Conservation (phyloP, 2,888 invertebrate species). For the Molanna angustata region DNA sequence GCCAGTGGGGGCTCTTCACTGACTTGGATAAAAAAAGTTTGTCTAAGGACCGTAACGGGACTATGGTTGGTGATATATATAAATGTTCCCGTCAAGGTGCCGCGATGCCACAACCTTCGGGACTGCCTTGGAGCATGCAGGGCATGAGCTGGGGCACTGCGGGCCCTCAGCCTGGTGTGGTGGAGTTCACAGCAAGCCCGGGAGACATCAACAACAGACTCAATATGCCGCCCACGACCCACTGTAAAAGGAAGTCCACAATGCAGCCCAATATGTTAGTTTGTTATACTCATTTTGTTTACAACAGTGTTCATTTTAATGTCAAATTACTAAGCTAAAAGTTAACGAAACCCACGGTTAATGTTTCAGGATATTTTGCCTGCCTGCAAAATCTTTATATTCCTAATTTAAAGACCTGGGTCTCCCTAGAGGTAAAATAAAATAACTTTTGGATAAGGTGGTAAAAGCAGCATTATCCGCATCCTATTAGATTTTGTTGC, state of each 20-base stretch:
- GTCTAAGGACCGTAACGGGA: slow-evolving; percentile 5
- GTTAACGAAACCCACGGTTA: no score
- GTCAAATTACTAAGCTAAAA: no score
- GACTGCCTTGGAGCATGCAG: slow-evolving; percentile 54
- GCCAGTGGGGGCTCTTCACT: slow-evolving; percentile 15
- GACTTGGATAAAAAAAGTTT: slow-evolving; percentile 5
- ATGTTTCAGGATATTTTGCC: no score
- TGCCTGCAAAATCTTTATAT: no score
- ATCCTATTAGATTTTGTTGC: no score
- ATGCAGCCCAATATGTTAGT: slow-evolving; percentile 18
- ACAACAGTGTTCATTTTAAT: no score
- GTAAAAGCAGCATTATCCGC: no score
- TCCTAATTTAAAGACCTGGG: no score
- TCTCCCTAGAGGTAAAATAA: no score
- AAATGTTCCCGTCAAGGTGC: neutral
- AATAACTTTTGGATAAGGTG: no score
- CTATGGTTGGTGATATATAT: slow-evolving; percentile 2
- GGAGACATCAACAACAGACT: slow-evolving; percentile 35
- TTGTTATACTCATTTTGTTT: no score
- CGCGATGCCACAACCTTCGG: slow-evolving; percentile 47
- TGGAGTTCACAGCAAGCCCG: slow-evolving; percentile 48
- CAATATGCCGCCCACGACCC: slow-evolving; percentile 38
- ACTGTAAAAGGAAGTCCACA: slow-evolving; percentile 40
- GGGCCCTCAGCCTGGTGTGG: slow-evolving; percentile 45
- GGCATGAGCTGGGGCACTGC: slow-evolving; percentile 54